A percentile compares a stretch with the other conserved stretches of the same genome.
phyloP scores from a whole-genome alignment of 2,888 invertebrate genomes.

The Tholera decimalis region DNA sequence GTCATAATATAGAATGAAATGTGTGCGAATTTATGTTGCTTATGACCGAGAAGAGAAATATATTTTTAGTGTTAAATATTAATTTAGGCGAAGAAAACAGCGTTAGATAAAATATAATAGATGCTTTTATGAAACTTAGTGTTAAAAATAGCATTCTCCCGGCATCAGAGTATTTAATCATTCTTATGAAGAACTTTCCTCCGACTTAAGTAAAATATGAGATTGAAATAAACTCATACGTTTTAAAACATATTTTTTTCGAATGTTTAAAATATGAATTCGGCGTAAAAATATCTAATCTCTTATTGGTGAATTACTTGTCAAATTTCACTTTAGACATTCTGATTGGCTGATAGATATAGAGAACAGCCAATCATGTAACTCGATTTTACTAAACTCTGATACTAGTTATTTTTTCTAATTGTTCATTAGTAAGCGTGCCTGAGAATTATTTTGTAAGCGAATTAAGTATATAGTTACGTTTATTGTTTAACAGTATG shows the following conservation, averaged over 20 bases:
- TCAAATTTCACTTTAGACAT: not conserved
- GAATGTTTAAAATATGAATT: not conserved
- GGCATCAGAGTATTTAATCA: constrained; percentile 9
- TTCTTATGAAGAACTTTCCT: not conserved
- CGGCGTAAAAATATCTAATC: not conserved
- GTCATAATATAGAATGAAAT: not conserved
- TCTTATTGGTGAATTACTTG: not conserved
- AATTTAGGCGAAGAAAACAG: not conserved
- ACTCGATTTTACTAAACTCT: no score
- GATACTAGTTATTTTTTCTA: constrained; percentile 2
- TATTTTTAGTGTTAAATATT: constrained; percentile 15
- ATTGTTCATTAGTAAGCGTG: not conserved
- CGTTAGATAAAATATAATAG: constrained; percentile 1
- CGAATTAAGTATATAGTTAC: constrained; percentile 8
- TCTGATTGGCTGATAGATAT: not conserved
- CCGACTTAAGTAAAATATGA: not conserved
- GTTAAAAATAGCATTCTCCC: not conserved
- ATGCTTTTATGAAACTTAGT: not conserved
- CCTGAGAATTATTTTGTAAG: constrained; percentile 19
- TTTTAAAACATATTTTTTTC: not conserved
- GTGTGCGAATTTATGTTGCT: constrained; percentile 10
- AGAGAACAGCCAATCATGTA: not conserved
- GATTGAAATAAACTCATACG: not conserved
- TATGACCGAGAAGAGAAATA: not conserved
- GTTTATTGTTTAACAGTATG: constrained; percentile 17